Evolutionary conservation across 2,888 invertebrate genomes (phyloP).

Genomic region (Kryphioiulus occultus): DNA sequence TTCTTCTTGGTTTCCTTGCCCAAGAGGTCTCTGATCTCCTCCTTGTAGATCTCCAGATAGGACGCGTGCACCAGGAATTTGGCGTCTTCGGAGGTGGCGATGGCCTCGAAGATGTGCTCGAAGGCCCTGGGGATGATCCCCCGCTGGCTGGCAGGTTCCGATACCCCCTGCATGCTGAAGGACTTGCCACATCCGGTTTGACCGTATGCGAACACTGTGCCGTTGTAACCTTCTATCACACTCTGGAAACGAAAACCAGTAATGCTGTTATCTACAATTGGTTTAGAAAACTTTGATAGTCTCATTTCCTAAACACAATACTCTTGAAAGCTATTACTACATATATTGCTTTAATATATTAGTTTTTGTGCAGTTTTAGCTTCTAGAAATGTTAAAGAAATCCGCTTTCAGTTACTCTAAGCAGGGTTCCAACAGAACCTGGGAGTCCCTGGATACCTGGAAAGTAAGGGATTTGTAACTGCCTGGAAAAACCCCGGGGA

Average conservation of each 20-base stretch:
- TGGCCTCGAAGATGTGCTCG: conserved; percentile 88
- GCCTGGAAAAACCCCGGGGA: too few relatives aligned
- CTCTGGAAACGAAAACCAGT: conserved; percentile 66
- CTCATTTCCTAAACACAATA: too few relatives aligned
- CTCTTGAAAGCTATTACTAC: too few relatives aligned
- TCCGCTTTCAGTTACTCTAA: too few relatives aligned
- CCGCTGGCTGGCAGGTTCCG: conserved; percentile 64
- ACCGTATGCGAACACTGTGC: conserved; percentile 91
- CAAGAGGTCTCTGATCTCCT: conserved; percentile 76
- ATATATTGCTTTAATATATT: too few relatives aligned
- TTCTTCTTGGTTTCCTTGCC: conserved; percentile 69
- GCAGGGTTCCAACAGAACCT: too few relatives aligned
- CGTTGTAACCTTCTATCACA: conserved; percentile 89
- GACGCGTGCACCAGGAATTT: conserved; percentile 80
- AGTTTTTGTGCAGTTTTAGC: too few relatives aligned
- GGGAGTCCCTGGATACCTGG: too few relatives aligned
- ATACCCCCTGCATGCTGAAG: conserved; percentile 84
- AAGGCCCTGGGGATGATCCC: conserved; percentile 79
- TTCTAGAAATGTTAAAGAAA: too few relatives aligned
- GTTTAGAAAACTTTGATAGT: too few relatives aligned
- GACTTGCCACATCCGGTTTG: conserved; percentile 93
- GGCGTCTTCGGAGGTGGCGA: conserved; percentile 73
- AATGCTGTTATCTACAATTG: not conserved
- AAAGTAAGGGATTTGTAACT: too few relatives aligned
- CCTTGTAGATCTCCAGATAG: conserved; percentile 85